Conservation (phyloP, 2,797 vertebrate genomes). For the Chiloscyllium punctatum region DNA sequence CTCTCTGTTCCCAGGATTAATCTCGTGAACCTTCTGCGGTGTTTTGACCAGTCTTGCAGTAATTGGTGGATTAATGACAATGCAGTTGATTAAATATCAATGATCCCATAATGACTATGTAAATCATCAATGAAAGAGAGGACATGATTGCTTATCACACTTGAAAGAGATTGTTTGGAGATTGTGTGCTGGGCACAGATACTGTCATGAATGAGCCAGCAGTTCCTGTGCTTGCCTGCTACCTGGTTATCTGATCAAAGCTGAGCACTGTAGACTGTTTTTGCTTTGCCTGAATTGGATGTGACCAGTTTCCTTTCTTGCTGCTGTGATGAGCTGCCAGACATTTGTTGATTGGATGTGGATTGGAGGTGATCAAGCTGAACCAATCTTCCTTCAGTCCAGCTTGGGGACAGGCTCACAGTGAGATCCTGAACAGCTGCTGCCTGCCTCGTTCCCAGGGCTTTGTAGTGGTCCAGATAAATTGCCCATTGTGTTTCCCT, state of each 20-base stretch:
- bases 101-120: background rate
- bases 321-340: slow-evolving; percentile 46
- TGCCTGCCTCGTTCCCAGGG: too few relatives aligned
- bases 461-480: too few relatives aligned
- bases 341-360: slow-evolving; percentile 55
- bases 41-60: background rate
- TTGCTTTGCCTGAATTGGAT: background rate
- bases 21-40: background rate
- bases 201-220: background rate
- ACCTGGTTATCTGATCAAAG: background rate
- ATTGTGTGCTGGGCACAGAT: background rate
- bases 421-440: background rate
- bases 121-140: background rate
- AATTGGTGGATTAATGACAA: background rate
- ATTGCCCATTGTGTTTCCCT: too few relatives aligned
- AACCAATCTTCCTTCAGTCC: background rate
- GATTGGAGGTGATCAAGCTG: slow-evolving; percentile 48
- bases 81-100: background rate
- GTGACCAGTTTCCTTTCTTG: slow-evolving; percentile 34
- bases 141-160: background rate
- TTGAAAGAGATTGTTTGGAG: background rate
- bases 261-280: background rate
- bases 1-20: too few relatives aligned
- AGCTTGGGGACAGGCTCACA: too few relatives aligned
- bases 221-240: background rate